These are phyloP conservation scores for Gallirallus australis DNA, from an alignment of 2,797 vertebrate genomes.

Conservation along the genomic window DNA sequence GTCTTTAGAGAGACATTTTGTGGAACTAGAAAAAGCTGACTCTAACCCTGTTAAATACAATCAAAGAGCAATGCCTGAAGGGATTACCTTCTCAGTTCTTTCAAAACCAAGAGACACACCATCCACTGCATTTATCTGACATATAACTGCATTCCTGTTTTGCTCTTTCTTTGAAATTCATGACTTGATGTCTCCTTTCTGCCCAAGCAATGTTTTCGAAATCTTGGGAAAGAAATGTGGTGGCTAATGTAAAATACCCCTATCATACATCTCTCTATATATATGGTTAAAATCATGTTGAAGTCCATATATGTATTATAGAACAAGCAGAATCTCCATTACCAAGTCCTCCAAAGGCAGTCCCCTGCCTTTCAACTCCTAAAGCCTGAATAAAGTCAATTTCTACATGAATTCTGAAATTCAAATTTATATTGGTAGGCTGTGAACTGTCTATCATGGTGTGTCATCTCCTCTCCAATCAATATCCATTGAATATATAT, in stretches of 20 bases:
- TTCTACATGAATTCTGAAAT: not conserved
- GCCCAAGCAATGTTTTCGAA: not conserved
- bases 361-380: not conserved
- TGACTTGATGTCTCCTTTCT: not conserved
- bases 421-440: not conserved
- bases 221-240: not conserved
- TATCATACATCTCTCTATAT: not conserved
- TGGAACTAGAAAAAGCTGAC: not conserved
- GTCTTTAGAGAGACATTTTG: not conserved
- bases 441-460: not conserved
- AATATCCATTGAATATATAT: not conserved
- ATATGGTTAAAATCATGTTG: not conserved
- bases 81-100: not conserved
- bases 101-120: not conserved
- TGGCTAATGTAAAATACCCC: not conserved
- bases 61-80: not conserved
- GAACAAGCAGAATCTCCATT: not conserved
- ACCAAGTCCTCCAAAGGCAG: not conserved
- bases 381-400: not conserved
- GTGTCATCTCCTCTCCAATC: fast-evolving
- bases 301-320: not conserved
- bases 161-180: not conserved
- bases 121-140: not conserved
- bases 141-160: not conserved
- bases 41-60: not conserved